Evolutionary conservation across 2,113 vertebrate genomes (phyloP).

Genomic region (Plecturocebus donacophilus): DNA sequence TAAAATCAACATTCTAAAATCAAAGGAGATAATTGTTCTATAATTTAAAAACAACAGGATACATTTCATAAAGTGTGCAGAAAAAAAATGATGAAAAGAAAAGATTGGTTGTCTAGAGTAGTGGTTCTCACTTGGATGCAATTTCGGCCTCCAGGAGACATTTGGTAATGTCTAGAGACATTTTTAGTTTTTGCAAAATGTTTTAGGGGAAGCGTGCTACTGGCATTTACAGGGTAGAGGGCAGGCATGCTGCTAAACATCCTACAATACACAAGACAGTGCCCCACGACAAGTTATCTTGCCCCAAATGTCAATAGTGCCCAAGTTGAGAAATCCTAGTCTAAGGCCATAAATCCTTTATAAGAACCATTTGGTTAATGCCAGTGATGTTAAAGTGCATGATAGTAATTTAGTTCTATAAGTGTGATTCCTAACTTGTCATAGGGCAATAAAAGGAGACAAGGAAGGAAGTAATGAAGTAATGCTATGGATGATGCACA

Average conservation of each 20-base stretch:
- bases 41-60: background rate
- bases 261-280: background rate
- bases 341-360: background rate
- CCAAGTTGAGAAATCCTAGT: background rate
- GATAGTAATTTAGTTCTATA: background rate
- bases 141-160: background rate
- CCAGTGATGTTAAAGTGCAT: background rate
- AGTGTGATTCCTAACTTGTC: background rate
- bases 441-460: background rate
- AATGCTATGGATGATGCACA: background rate
- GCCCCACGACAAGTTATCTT: background rate
- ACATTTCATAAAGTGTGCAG: background rate
- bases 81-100: background rate
- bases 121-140: background rate
- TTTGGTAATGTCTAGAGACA: background rate
- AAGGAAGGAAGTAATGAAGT: background rate
- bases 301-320: background rate
- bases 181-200: background rate
- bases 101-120: background rate
- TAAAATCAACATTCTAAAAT: slow-evolving; percentile 15
- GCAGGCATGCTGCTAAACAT: background rate
- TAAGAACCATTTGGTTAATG: background rate
- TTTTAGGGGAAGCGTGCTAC: background rate
- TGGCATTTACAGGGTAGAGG: background rate
- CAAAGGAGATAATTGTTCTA: background rate